phyloP scores from a whole-genome alignment of 2,888 invertebrate species.

The Argyresthia goedartella region DNA sequence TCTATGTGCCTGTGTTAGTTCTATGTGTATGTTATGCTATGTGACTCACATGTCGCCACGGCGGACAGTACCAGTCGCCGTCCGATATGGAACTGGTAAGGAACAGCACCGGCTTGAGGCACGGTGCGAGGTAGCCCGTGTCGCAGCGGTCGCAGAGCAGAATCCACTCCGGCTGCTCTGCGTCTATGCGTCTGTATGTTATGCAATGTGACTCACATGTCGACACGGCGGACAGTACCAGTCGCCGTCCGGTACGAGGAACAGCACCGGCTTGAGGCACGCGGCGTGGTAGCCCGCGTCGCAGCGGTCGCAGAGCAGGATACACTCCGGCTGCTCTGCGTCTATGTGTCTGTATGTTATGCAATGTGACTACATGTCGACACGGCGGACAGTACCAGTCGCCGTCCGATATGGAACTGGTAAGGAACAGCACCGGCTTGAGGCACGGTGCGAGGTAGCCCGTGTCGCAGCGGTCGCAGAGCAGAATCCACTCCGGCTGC shows the following conservation, averaged over 20 bases:
- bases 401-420: conserved; percentile 96
- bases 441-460: conserved; percentile 99
- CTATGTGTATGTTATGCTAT: too few relatives aligned
- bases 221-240: conserved; percentile 99
- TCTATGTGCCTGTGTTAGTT: conserved; percentile 35
- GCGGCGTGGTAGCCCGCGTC: conserved; percentile 98
- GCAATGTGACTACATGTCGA: conserved; percentile 86
- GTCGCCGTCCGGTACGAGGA: conserved; percentile 96
- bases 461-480: conserved; percentile 95
- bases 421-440: conserved; percentile 90
- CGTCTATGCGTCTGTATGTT: conserved; percentile 25
- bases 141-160: conserved; percentile 96
- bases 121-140: conserved; percentile 97
- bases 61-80: conserved; percentile 98
- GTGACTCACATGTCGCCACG: conserved; percentile 90
- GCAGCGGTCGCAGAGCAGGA: conserved; percentile 94
- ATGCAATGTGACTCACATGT: conserved; percentile 84
- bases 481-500: conserved; percentile 96
- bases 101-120: conserved; percentile 91
- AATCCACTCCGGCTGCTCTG: conserved; percentile 97
- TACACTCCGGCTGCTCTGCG: conserved; percentile 96
- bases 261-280: conserved; percentile 91
- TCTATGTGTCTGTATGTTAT: conserved; percentile 34
- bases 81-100: conserved; percentile 97
- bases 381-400: conserved; percentile 99